These are phyloP conservation scores for Lucilia sericata DNA, from an alignment of 1,140 invertebrate species.

Conservation along the genomic window DNA sequence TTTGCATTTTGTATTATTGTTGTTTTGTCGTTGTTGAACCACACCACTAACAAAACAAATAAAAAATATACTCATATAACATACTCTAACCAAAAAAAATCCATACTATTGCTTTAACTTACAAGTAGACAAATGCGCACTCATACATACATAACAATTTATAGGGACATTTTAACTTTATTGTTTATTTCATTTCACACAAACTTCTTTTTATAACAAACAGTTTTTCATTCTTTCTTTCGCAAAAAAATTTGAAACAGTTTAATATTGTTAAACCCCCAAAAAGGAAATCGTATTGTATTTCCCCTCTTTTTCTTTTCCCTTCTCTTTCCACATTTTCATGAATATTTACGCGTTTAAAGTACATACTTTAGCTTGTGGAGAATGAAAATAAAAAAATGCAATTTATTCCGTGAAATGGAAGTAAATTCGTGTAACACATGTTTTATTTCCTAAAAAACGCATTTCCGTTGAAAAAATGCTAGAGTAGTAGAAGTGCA, in stretches of 20 bases:
- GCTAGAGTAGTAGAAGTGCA: neutral
- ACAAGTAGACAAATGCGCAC: neutral
- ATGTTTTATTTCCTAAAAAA: conserved; percentile 20
- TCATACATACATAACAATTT: neutral
- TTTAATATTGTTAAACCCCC: conserved; percentile 18
- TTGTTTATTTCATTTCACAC: conserved; percentile 18
- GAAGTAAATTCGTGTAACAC: conserved; percentile 20
- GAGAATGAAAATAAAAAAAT: neutral
- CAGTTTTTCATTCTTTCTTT: neutral
- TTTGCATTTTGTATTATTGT: neutral
- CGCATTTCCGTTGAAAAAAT: neutral
- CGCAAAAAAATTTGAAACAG: neutral
- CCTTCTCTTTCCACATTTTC: neutral
- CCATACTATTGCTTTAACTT: neutral
- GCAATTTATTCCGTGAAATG: conserved; percentile 10
- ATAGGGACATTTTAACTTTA: conserved; percentile 27
- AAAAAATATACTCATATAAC: neutral
- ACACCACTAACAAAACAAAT: neutral
- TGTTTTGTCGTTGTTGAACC: neutral
- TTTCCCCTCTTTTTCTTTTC: neutral
- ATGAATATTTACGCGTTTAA: neutral
- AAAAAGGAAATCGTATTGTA: neutral
- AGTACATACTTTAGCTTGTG: neutral
- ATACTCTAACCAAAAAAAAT: neutral
- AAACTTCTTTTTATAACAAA: neutral